These are phyloP conservation scores for Butorides virescens DNA, from an alignment of 2,113 vertebrate species.

Conservation along the genomic window DNA sequence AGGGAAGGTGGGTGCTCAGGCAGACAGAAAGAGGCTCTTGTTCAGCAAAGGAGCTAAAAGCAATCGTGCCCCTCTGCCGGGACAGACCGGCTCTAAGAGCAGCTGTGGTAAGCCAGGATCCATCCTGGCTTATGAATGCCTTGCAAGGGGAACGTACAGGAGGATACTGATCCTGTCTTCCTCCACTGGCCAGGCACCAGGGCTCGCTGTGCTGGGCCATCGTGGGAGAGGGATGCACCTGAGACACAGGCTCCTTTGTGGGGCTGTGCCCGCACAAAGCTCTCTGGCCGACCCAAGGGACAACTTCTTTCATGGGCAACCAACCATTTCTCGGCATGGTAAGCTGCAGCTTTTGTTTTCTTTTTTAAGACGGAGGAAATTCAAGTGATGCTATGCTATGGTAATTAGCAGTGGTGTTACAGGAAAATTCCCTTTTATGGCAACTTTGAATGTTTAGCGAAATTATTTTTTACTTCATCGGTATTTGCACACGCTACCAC, in stretches of 20 bases:
- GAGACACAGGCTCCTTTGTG: background rate
- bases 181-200: no score
- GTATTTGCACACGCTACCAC: background rate
- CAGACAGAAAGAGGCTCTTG: background rate
- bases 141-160: background rate
- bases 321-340: background rate
- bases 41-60: background rate
- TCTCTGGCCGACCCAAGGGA: background rate
- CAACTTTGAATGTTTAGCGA: background rate
- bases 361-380: background rate
- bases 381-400: background rate
- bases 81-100: background rate
- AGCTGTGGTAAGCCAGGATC: background rate
- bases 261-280: background rate
- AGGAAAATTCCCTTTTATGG: background rate
- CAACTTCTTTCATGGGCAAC: background rate
- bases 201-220: background rate
- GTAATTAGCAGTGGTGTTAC: background rate
- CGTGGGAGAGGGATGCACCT: background rate
- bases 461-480: background rate
- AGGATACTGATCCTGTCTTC: background rate
- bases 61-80: fast-evolving
- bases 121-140: background rate
- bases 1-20: background rate
- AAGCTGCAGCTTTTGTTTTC: background rate